Evolutionary conservation across 2,888 invertebrate species (phyloP).

Genomic region (Eupithecia exiguata): DNA sequence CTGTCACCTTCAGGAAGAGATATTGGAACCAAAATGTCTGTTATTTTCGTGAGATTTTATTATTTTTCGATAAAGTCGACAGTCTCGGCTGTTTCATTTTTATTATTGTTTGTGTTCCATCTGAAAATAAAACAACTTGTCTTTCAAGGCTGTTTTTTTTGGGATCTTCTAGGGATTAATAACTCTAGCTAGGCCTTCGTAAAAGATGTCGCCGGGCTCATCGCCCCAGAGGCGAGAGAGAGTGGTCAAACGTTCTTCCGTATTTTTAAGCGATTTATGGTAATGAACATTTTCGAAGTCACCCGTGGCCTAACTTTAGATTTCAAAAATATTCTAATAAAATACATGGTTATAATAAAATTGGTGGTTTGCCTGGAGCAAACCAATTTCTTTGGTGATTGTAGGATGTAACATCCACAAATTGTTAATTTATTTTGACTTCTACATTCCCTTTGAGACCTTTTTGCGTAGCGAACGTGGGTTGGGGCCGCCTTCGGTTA

Average conservation of each 20-base stretch:
- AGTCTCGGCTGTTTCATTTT: not conserved
- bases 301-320: not conserved
- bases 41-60: slow-evolving; percentile 27
- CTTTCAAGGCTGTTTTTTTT: not conserved
- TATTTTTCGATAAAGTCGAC: slow-evolving; percentile 14
- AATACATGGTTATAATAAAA: no score
- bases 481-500: slow-evolving; percentile 7
- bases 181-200: no score
- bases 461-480: slow-evolving; percentile 10
- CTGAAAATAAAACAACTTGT: not conserved
- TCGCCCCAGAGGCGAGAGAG: no score
- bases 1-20: slow-evolving; percentile 33
- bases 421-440: slow-evolving; percentile 7
- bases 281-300: not conserved
- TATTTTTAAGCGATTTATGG: not conserved
- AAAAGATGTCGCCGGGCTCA: no score
- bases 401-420: not conserved
- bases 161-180: not conserved
- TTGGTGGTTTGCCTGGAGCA: not conserved
- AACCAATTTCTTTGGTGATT: not conserved
- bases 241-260: no score
- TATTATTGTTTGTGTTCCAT: not conserved
- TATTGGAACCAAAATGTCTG: slow-evolving; percentile 28
- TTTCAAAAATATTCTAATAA: not conserved
- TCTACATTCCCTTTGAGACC: slow-evolving; percentile 21